Percentiles rank a stretch among this genome's conserved stretches.
These are phyloP conservation scores for Clarias magur DNA, from an alignment of 2,113 vertebrate species.

Conservation along the genomic window DNA sequence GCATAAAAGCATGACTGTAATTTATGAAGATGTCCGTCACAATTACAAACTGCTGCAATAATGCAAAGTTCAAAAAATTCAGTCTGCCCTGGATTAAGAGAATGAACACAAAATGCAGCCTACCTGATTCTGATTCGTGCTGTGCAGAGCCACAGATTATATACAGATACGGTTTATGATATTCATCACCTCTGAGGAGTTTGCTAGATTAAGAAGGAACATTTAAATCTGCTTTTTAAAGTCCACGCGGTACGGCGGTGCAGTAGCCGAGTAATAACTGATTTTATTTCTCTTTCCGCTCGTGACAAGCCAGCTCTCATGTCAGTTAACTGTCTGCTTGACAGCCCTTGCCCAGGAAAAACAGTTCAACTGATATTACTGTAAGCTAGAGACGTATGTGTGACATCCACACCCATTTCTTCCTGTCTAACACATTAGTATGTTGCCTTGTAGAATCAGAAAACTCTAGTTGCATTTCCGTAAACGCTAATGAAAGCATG, in stretches of 20 bases:
- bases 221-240: not conserved
- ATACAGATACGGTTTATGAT: not conserved
- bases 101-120: slow-evolving; percentile 24
- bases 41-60: not conserved
- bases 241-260: not conserved
- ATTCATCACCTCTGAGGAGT: slow-evolving; percentile 2
- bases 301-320: not conserved
- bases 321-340: not conserved
- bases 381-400: slow-evolving; percentile 10
- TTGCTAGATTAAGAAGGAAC: not conserved
- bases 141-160: slow-evolving; percentile 1
- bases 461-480: not conserved
- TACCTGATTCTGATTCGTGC: slow-evolving; percentile 49
- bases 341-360: slow-evolving; percentile 1
- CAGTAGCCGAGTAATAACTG: not conserved
- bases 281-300: not conserved
- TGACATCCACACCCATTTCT: slow-evolving; percentile 44
- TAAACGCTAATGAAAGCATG: not conserved
- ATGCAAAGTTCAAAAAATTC: not conserved
- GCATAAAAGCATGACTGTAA: not conserved
- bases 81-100: slow-evolving; percentile 12
- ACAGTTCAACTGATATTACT: not conserved
- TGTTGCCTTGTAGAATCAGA: slow-evolving; percentile 29
- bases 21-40: not conserved
- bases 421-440: slow-evolving; percentile 40